Evolutionary conservation across 2,888 invertebrate genomes (phyloP), one percentile per base, ranked within the genome.

Genomic region (Hirtodrosophila histrioides): DNA sequence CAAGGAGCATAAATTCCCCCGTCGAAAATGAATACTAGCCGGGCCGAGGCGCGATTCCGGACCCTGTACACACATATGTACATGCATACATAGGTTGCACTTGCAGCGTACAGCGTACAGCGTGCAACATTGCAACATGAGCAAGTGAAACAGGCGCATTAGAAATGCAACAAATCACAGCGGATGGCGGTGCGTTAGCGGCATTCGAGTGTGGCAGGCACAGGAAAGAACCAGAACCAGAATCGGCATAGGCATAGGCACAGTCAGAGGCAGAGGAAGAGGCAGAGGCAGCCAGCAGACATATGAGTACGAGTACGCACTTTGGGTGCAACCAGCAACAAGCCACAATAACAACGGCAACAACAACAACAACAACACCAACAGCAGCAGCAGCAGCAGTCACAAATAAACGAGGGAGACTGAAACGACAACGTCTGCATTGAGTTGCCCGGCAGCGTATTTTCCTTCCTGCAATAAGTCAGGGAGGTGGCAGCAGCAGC

Each of bases 381-480:
- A n/a, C n/a, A n/a, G n/a, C n/a, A 17, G 17, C 17, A 57, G 33
- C 41, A 60, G 65, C 63, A 63, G 55, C 40, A 64, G 45, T 64
- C 69, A 69, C 69, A 69, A 73, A 61, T 75, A 75, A 75, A 75
- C 75, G 66, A 73, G 73, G 76, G 73, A 60, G 66, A 76, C 69
- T 69, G 69, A 51, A 65, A 65, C 73, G 68, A 62, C 71, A 54
- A 54, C 66, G 81, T 86, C 84, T 82, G 86, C 86, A 75, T 75
- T 63, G 73, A 77, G 76, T 87, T 85, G 83, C 86, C 86, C 71
- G 75, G 70, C 86, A 85, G 87, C 87, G 77, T 57, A 78, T 31
- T 81, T 82, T 81, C 77, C 86, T 87, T 86, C 86, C 83, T 84
- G 87, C 87, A 87, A 84, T 84, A 84, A 84, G 86, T 87, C 88